phyloP scores from a whole-genome alignment of 2,888 invertebrate species.

The Acanthopleura granulata region DNA sequence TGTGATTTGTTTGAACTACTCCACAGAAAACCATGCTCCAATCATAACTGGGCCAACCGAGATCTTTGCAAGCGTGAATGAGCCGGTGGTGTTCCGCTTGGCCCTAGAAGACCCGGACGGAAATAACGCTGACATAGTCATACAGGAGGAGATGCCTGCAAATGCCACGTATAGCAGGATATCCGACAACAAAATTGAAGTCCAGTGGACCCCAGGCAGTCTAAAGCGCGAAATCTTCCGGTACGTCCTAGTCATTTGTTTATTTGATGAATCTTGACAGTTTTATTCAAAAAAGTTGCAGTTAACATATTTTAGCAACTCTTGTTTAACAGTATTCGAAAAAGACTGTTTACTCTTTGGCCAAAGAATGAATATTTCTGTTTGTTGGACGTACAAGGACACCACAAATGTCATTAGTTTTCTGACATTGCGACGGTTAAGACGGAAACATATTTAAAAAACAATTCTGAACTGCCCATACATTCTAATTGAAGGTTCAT shows the following conservation, averaged over 20 bases:
- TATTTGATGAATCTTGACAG: no score
- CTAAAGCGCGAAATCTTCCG: no score
- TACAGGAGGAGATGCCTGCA: background rate
- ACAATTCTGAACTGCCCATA: background rate
- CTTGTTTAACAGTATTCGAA: no score
- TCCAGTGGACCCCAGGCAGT: background rate
- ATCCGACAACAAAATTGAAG: background rate
- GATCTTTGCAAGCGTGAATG: background rate
- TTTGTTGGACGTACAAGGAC: no score
- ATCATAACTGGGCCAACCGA: background rate
- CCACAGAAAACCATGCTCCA: background rate
- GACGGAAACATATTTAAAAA: background rate
- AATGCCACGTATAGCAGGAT: background rate
- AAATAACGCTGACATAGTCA: background rate
- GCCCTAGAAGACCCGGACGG: slow-evolving; percentile 5
- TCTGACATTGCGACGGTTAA: no score
- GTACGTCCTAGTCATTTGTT: no score
- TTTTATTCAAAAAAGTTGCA: no score
- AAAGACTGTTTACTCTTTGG: no score
- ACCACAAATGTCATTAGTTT: no score
- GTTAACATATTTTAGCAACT: no score
- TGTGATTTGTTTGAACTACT: background rate
- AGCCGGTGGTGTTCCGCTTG: background rate
- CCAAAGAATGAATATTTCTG: no score
- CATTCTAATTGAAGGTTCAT: background rate